A percentile compares a stretch with the other conserved stretches of the same genome.
phyloP scores from a whole-genome alignment of 1,140 invertebrate species.

The Hydropsyche tenuis region DNA sequence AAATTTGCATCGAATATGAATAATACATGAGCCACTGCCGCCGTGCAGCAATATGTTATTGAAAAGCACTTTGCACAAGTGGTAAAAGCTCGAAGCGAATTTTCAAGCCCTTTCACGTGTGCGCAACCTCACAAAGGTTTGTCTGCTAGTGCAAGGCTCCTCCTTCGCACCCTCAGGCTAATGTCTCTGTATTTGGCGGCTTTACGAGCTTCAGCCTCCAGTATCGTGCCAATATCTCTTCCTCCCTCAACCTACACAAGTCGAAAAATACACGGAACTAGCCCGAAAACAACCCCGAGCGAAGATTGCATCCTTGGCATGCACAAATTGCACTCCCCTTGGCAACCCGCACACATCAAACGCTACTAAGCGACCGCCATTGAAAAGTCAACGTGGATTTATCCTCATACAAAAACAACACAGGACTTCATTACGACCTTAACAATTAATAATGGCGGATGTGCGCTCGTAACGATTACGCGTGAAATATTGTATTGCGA shows the following conservation, averaged over 20 bases:
- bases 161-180: conserved; percentile 33
- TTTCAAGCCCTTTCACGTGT: too few species aligned
- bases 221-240: conserved; percentile 39
- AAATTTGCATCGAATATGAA: too few species aligned
- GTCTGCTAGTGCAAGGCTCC: too few species aligned
- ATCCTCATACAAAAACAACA: too few species aligned
- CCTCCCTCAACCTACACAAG: not conserved
- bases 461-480: too few species aligned
- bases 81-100: too few species aligned
- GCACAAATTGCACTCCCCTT: not conserved
- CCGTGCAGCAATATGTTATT: too few species aligned
- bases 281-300: not conserved
- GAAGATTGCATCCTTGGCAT: not conserved
- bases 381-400: too few species aligned
- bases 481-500: too few species aligned
- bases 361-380: too few species aligned
- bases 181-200: conserved; percentile 29
- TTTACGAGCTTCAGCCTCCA: conserved; percentile 35
- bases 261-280: not conserved
- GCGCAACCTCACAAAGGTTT: conserved; percentile 24
- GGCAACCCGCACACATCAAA: not conserved
- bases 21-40: too few species aligned
- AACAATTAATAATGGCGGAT: conserved; percentile 12
- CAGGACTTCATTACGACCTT: not conserved
- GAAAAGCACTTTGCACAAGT: too few species aligned